phyloP scores from a whole-genome alignment of 2,888 invertebrate genomes.

The Tipula lateralis region DNA sequence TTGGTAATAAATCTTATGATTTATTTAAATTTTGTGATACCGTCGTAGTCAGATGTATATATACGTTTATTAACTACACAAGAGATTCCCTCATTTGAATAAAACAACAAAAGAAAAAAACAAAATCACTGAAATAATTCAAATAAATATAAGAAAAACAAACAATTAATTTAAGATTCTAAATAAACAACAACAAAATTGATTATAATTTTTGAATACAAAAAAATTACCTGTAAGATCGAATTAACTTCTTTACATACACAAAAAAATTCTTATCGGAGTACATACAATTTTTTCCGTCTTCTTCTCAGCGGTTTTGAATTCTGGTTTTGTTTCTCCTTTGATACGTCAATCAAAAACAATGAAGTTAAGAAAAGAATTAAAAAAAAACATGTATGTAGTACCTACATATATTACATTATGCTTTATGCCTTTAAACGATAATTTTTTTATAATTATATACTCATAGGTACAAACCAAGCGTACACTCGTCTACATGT shows the following conservation, averaged over 20 bases:
- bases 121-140: conserved; percentile 8
- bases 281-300: background rate
- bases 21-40: conserved; percentile 11
- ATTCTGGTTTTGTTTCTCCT: background rate
- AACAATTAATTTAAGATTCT: conserved; percentile 1
- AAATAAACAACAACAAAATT: background rate
- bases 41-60: background rate
- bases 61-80: background rate
- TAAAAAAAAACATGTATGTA: background rate
- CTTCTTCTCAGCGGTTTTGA: background rate
- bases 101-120: background rate
- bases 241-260: background rate
- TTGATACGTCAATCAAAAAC: background rate
- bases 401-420: background rate
- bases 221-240: background rate
- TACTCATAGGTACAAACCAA: background rate
- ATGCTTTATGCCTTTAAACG: background rate
- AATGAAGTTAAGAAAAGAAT: background rate
- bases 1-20: conserved; percentile 24
- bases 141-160: background rate
- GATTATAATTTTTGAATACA: background rate
- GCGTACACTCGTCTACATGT: background rate
- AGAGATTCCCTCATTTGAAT: background rate
- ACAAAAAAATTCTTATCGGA: background rate
- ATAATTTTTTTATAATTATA: background rate